Evolutionary conservation across 2,113 vertebrate species (phyloP), one percentile per base, ranked within the genome.

Genomic region (Prunella fulvescens): DNA sequence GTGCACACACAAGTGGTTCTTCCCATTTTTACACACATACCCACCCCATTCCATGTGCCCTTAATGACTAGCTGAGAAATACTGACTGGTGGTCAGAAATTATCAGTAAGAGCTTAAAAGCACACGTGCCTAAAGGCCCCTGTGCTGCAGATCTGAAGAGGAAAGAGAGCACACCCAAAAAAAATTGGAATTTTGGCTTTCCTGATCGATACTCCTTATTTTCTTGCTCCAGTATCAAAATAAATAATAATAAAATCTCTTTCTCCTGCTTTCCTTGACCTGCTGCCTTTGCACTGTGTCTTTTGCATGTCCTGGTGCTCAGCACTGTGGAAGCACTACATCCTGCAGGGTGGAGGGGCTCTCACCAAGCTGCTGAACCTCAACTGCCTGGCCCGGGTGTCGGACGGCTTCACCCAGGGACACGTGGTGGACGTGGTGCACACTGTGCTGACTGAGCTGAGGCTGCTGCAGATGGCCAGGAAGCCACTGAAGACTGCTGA

Each of bases 401-500:
- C 98, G 0, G 98, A 99, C 3, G 99, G 99, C 78, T 99, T 98
- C 95, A 99, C 98, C 3, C 98, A 98, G 29, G 98, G 98, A 5
- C 97, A 97, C 39, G 93, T 99, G 0, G 40, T 98, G 44, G 84
- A 88, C 10, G 97, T 94, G 0, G 96, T 98, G 6, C 94, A 92
- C 22, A 35, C 35, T 0, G 98, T 98, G 81, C 96, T 99, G 37
- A 98, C 83, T 0, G 95, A 98, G 39, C 96, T 96, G 4, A 96
- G 98, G 15, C 37, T 98, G 69, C 80, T 91, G 73, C 98, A 97
- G 84, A 97, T 98, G 86, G 5, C 2, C 24, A 94, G 73, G 12
- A 98, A 93, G 48, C 98, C 98, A 0, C 97, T 99, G 44, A 93
- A 35, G 1, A 97, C 98, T 0, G 37, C 25, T 0, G 99, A 99